Percentiles rank a stretch among this genome's conserved stretches.
Conservation (phyloP, 2,888 invertebrate species). For the Nycteola revayana region DNA sequence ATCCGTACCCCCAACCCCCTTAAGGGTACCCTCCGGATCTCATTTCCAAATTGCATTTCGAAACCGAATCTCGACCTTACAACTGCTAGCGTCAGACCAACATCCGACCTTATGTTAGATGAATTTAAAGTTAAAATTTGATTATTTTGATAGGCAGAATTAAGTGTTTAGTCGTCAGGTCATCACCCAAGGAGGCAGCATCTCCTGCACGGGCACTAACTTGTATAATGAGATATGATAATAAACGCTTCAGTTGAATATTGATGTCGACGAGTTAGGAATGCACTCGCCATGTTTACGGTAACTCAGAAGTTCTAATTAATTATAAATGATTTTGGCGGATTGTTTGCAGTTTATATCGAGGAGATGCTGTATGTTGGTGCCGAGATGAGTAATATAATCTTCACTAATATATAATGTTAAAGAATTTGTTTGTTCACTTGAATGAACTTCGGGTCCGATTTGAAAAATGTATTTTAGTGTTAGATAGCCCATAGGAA, state of each 20-base stretch:
- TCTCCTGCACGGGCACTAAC: conserved; percentile 74
- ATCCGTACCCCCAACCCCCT: conserved; percentile 58
- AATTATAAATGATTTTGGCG: conserved; percentile 34
- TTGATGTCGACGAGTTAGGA: conserved; percentile 77
- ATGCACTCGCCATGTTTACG: conserved; percentile 71
- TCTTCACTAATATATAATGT: too few species aligned
- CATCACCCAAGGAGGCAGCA: conserved; percentile 70
- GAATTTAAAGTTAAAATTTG: conserved; percentile 36
- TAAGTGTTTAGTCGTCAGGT: conserved; percentile 62
- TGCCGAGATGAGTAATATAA: too few species aligned
- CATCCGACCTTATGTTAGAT: conserved; percentile 28
- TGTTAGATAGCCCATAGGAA: too few species aligned
- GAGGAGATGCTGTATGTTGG: too few species aligned
- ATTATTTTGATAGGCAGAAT: conserved; percentile 41
- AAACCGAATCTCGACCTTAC: conserved; percentile 78
- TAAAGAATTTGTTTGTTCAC: too few species aligned
- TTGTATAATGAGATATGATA: conserved; percentile 83
- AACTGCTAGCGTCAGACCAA: conserved; percentile 37
- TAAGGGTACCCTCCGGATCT: conserved; percentile 76
- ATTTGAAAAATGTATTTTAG: too few species aligned
- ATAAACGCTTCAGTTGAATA: conserved; percentile 79
- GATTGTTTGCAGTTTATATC: conserved; percentile 17
- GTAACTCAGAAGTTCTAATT: conserved; percentile 36
- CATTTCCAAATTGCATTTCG: conserved; percentile 81
- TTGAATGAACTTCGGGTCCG: too few species aligned